Evolutionary conservation across 2,888 invertebrate genomes (phyloP).

Genomic region (Salticus scenicus): DNA sequence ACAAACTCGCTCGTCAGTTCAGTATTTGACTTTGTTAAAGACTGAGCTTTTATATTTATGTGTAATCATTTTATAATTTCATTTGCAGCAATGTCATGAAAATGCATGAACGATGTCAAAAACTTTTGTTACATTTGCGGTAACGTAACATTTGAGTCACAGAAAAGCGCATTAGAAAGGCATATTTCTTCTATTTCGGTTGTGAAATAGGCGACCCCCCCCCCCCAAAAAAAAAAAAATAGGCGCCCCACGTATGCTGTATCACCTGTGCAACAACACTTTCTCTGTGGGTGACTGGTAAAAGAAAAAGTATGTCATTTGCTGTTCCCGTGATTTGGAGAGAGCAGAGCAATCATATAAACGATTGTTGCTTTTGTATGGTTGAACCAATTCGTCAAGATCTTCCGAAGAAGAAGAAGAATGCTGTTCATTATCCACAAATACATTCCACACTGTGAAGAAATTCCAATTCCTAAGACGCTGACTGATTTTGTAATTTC

Average conservation of each 20-base stretch:
- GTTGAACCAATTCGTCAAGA: neutral
- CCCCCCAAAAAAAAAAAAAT: neutral
- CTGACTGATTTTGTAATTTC: neutral
- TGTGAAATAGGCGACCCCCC: neutral
- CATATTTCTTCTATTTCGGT: neutral
- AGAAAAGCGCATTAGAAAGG: neutral
- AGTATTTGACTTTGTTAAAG: no score
- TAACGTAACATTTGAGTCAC: neutral
- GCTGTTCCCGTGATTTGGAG: slow-evolving; percentile 6
- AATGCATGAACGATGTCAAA: neutral
- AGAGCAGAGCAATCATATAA: neutral
- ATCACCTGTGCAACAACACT: neutral
- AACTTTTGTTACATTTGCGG: slow-evolving; percentile 16
- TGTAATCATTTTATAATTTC: no score
- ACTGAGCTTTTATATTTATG: no score
- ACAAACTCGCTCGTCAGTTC: no score
- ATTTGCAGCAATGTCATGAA: no score
- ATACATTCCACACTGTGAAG: neutral
- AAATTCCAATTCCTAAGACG: neutral
- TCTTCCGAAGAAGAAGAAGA: neutral
- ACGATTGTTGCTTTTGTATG: slow-evolving; percentile 1
- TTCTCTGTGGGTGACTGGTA: neutral
- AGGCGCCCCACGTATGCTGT: neutral
- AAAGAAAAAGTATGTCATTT: slow-evolving; percentile 15
- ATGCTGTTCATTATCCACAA: neutral